These are phyloP conservation scores for Drosophila nigricruria DNA, from an alignment of 2,888 invertebrate genomes.

Conservation along the genomic window DNA sequence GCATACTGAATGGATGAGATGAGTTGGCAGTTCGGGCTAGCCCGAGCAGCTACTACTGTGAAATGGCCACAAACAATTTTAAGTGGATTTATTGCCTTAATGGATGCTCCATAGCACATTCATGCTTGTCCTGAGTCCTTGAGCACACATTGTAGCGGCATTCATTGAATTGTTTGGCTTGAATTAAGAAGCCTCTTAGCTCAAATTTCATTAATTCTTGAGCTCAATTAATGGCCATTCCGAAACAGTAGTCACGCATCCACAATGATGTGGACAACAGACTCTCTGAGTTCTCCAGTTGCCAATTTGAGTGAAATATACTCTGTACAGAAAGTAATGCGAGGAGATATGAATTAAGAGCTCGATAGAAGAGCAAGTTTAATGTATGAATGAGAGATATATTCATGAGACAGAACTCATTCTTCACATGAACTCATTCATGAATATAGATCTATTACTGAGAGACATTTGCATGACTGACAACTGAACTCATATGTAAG, in stretches of 20 bases:
- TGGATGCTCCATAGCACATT: not conserved
- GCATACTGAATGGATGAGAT: constrained; percentile 2
- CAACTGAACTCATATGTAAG: not conserved
- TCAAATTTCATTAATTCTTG: not conserved
- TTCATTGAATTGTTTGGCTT: constrained; percentile 8
- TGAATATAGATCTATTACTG: not conserved
- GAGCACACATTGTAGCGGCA: constrained; percentile 6
- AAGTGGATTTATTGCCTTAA: constrained; percentile 10
- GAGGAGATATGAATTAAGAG: too few relatives aligned
- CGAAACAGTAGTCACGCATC: not conserved
- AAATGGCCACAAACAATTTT: constrained; percentile 8
- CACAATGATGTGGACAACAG: not conserved
- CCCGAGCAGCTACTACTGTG: not conserved
- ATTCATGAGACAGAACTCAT: too few relatives aligned
- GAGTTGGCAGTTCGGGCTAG: not conserved
- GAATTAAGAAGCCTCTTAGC: constrained; percentile 4
- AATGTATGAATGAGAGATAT: not conserved
- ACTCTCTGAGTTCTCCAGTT: not conserved
- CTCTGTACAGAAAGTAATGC: not conserved
- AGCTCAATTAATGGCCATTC: constrained; percentile 2
- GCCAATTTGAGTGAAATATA: not conserved
- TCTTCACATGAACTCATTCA: not conserved
- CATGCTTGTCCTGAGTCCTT: not conserved
- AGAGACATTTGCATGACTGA: too few relatives aligned
- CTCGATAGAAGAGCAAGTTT: too few relatives aligned